Evolutionary conservation across 2,888 invertebrate species (phyloP), one percentile per base, ranked within the genome.

Genomic region (Heterodera filipjevi): DNA sequence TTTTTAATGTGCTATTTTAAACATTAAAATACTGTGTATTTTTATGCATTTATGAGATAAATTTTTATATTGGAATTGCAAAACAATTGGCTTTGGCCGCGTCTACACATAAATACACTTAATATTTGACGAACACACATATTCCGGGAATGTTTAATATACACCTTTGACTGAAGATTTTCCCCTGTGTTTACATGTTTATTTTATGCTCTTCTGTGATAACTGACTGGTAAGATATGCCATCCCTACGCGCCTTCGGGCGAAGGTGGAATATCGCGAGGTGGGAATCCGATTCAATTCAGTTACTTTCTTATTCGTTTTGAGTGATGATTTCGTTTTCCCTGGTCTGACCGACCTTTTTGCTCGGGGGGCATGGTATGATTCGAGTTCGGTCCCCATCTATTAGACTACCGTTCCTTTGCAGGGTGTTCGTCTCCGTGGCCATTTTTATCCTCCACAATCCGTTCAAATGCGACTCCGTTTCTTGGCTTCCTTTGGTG

Each of bases 181-280:
- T n/a, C n/a, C n/a, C n/a, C n/a, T n/a, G n/a, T n/a, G n/a, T n/a
- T n/a, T n/a, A n/a, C n/a, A n/a, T n/a, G n/a, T n/a, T n/a, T 3
- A 19, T 19, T 49, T 49, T 49, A 3, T 49, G 16, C 16, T 49
- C 16, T 49, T 19, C 16, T 49, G 3, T 19, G 49, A 49, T 49
- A 19, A 14, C 19, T 27, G 27, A 22, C 27, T 59, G 59, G 0
- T 59, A 35, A 46, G 12, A 12, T 14, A 95, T 95, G 95, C 95
- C 95, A 89, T 94, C 94, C 86, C 92, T 95, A 89, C 93, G 93
- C 90, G 93, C 94, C 83, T 94, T 95, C 90, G 94, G 93, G 88
- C 92, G 95, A 89, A 93, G 94, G 91, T 95, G 95, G 95, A 92
- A 94, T 87, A 94, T 95, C 87, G 94, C 94, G 87, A 94, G 94